These are phyloP conservation scores for Theristicus caerulescens DNA, from an alignment of 2,113 vertebrate species.

Conservation along the genomic window DNA sequence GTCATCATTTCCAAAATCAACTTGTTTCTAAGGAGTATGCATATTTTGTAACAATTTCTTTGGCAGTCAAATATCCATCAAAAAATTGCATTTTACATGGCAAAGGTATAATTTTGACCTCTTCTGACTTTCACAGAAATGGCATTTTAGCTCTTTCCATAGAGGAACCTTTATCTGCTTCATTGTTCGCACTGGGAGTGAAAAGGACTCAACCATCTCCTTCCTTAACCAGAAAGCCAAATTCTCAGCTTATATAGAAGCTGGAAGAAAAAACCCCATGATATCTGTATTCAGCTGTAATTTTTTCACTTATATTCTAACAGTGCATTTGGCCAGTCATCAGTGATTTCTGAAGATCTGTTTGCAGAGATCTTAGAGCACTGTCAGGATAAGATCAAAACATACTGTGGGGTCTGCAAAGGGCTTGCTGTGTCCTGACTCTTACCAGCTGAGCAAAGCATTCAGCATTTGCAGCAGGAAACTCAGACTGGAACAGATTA, in stretches of 20 bases:
- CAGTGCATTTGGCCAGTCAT: not conserved
- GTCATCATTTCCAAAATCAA: not conserved
- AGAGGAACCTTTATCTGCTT: not conserved
- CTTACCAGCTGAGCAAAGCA: not conserved
- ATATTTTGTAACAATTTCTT: not conserved
- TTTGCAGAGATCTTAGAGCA: not conserved
- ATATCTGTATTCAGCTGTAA: not conserved
- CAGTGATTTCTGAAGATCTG: not conserved
- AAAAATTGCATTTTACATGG: not conserved
- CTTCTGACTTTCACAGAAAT: not conserved
- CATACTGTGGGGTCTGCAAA: not conserved
- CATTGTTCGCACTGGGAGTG: not conserved
- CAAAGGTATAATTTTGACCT: not conserved
- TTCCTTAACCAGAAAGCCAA: not conserved
- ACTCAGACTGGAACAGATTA: not conserved
- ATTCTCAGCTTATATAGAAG: not conserved
- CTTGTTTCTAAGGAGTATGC: not conserved
- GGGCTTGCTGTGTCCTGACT: not conserved
- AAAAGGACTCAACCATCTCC: not conserved
- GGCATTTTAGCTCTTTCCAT: not conserved
- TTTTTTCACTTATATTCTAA: not conserved
- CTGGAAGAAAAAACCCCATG: not conserved
- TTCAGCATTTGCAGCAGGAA: not conserved
- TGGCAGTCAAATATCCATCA: not conserved
- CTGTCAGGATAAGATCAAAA: not conserved